Base-by-base conservation (phyloP, 2,113 vertebrate genomes). In the Onychostruthus taczanowskii region DNA sequence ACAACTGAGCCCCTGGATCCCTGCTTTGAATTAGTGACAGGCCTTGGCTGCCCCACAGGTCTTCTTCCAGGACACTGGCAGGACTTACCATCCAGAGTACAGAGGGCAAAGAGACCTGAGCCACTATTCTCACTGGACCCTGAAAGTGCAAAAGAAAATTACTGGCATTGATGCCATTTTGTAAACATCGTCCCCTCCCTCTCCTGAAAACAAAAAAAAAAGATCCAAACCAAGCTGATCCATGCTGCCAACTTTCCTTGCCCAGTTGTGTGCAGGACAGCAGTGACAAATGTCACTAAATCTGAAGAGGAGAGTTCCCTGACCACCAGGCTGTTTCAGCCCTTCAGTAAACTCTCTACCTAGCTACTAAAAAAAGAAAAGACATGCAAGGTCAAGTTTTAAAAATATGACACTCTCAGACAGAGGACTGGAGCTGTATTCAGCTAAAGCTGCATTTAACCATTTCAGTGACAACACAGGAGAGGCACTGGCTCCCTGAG, bases 31-130 rank as follows among this genome's bases (percentile, higher is more conserved):
- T 17, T 58, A 33, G 46, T 52, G 52, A 56, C 19, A 68, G 23
- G 35, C 11, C 28, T 70, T 82, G 63, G 49, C 30, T 6, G 2
- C 20, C 16, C 28, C 49, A 50, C 11, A 64, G 41, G 13, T 50
- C 14, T 24, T 78, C 47, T 55, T 41, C 27, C 23, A 75, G 39
- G 50, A 52, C 44, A 86, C 18, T 6, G 27, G 13, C 30, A 84
- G 21, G 33, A 96, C 99, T 99, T 93, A 99, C 99, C 99, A 81
- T 99, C 99, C 91, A 99, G 96, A 39, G 99, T 99, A 84, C 99
- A 99, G 73, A 99, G 98, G 31, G 99, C 99, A 94, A 99, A 99
- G 64, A 99, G 98, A 56, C 99, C 99, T 4, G 98, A 98, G 72
- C 97, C 95, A 46, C 46, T 56, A 1, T 61, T 96, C 56, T 96